Evolutionary conservation across 2,797 vertebrate genomes (phyloP).

Genomic region (Sphenodon punctatus): DNA sequence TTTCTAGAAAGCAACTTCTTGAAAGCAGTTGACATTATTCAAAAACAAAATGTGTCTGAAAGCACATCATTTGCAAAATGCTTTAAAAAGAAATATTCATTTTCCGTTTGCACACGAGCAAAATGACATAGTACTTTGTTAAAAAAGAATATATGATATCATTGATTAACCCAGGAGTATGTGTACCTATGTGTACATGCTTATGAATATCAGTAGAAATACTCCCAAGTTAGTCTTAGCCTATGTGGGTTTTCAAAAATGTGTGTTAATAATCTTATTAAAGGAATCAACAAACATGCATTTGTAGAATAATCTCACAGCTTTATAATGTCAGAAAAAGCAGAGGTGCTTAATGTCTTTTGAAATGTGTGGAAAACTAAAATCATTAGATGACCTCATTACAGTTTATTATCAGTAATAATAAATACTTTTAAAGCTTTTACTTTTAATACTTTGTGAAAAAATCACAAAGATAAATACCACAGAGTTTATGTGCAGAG

Average conservation of each 20-base stretch:
- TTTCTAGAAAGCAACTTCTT: slow-evolving; percentile 13
- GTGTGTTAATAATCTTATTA: background rate
- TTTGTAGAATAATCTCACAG: background rate
- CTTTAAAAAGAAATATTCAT: slow-evolving; percentile 24
- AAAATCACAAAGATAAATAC: slow-evolving; percentile 27
- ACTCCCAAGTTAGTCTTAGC: background rate
- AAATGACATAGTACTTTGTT: background rate
- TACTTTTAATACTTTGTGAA: slow-evolving; percentile 17
- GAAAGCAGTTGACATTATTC: slow-evolving; percentile 9
- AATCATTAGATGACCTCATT: background rate
- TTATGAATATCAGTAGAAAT: background rate
- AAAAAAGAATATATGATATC: background rate
- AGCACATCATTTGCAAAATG: slow-evolving; percentile 21
- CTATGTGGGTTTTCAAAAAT: slow-evolving; percentile 10
- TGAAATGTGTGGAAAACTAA: background rate
- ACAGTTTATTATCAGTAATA: slow-evolving; percentile 27
- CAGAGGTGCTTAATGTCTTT: slow-evolving; percentile 10
- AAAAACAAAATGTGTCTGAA: slow-evolving; percentile 18
- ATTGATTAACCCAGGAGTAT: background rate
- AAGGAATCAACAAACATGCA: background rate
- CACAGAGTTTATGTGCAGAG: slow-evolving; percentile 27
- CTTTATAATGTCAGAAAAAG: slow-evolving; percentile 13
- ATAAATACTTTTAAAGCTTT: slow-evolving; percentile 24
- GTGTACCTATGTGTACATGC: background rate
- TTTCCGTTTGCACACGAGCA: background rate